Conservation (phyloP, 1,140 invertebrate species). For the Brachystomella parvula region DNA sequence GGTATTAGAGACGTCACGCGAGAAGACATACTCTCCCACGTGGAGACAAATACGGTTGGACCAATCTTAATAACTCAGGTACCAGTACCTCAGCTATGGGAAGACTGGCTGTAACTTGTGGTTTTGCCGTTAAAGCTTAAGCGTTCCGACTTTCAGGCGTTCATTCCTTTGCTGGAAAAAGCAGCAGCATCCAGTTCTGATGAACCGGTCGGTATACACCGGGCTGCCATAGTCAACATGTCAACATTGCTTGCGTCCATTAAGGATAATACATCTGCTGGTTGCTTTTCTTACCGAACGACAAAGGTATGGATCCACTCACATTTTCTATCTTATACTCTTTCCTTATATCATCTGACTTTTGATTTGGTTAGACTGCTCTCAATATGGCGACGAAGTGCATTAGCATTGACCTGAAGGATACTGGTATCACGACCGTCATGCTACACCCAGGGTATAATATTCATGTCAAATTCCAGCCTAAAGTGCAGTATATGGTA, state of each 20-base stretch:
- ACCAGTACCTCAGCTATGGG: conserved; percentile 22
- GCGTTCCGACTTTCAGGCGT: conserved; percentile 44
- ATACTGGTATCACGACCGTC: conserved; percentile 63
- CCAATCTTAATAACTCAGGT: conserved; percentile 78
- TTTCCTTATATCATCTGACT: neutral
- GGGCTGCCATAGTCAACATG: conserved; percentile 73
- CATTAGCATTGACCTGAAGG: conserved; percentile 69
- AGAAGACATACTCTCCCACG: conserved; percentile 60
- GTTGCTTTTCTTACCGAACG: conserved; percentile 71
- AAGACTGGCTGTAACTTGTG: neutral
- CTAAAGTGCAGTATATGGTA: neutral
- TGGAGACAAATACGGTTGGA: conserved; percentile 66
- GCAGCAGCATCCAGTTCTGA: conserved; percentile 44
- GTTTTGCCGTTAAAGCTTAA: neutral
- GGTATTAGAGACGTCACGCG: conserved; percentile 59
- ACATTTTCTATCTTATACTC: neutral
- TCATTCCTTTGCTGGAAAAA: conserved; percentile 64
- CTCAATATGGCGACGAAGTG: conserved; percentile 79
- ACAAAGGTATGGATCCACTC: conserved; percentile 58
- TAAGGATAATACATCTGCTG: conserved; percentile 59
- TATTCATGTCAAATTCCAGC: neutral
- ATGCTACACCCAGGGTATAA: conserved; percentile 70
- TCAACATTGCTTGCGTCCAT: conserved; percentile 75
- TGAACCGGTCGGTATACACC: conserved; percentile 52
- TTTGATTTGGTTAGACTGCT: conserved; percentile 54